Evolutionary conservation across 2,888 invertebrate genomes (phyloP).

Genomic region (Autographa gamma): DNA sequence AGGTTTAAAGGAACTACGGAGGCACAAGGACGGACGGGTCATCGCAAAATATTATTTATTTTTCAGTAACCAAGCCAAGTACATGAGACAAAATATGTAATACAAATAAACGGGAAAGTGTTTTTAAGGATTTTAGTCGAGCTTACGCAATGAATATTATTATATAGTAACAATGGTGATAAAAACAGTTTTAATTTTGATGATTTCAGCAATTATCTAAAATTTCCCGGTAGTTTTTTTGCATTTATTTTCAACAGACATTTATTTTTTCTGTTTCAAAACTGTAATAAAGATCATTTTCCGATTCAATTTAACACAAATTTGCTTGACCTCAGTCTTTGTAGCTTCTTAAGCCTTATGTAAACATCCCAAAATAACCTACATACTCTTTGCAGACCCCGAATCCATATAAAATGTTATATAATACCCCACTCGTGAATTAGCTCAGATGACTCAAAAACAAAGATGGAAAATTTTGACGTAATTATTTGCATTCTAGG

Average conservation of each 20-base stretch:
- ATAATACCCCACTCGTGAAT: not conserved
- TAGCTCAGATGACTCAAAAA: not conserved
- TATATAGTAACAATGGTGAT: no score
- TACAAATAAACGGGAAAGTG: not conserved
- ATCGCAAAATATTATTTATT: slow-evolving; percentile 8
- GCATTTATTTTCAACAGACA: not conserved
- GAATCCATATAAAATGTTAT: not conserved
- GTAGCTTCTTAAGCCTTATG: not conserved
- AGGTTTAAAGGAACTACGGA: slow-evolving; percentile 26
- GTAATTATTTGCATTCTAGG: not conserved
- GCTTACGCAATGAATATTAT: no score
- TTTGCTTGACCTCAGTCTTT: not conserved
- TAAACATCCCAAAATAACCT: not conserved
- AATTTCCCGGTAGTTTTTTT: no score
- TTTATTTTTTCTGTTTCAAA: not conserved
- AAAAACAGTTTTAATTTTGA: no score
- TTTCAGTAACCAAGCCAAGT: slow-evolving; percentile 14
- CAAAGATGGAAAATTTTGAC: not conserved
- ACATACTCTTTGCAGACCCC: not conserved
- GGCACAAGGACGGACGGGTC: not conserved
- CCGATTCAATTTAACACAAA: not conserved
- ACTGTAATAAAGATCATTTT: no score
- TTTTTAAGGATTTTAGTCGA: not conserved
- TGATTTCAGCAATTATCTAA: no score
- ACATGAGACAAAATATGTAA: not conserved